Evolutionary conservation across 2,113 vertebrate genomes (phyloP), one percentile per base, ranked within the genome.

Genomic region (Mionectes macconnelli): DNA sequence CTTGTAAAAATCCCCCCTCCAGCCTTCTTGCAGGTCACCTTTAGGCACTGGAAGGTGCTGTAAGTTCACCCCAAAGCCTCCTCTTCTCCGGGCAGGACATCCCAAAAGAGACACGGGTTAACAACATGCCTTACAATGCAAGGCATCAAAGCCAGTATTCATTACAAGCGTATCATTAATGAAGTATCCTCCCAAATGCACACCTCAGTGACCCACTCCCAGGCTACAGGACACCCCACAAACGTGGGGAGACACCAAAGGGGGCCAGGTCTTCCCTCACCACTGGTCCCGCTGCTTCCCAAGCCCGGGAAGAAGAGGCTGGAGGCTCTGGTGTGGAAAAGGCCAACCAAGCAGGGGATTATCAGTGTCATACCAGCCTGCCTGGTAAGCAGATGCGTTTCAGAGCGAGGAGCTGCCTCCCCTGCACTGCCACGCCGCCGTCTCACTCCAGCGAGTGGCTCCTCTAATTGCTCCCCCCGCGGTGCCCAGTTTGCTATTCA

Each of bases 201-300:
- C 47, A 31, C 44, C 52, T 16, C 5, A 53, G 45, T 12, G 37
- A 70, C 22, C 28, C n/a, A 3, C 25, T 56, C 33, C 18, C 7
- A 16, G 21, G 21, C 42, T n/a, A 30, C 39, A 57, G 31, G 0
- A 82, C 59, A 59, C 4, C 24, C 31, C 53, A 30, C 15, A 27
- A 42, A 66, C 1, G 0, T 55, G 53, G 30, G 53, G 53, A 55
- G 53, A 31, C 53, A 18, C 53, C 53, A 31, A 30, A 55, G 15
- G 0, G 0, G 6, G 5, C 37, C 45, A 24, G 30, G 35, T 42
- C 62, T 59, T 23, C 24, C 64, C 45, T 62, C 4, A 1, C 24
- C 52, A 3, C 40, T 16, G 53, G 22, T n/a, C 52, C 27, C 9
- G 7, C 39, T 18, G n/a, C 35, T 25, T 49, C 47, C 13, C n/a